Evolutionary conservation across 2,113 vertebrate genomes (phyloP), one percentile per base, ranked within the genome.

Genomic region (Crotophaga sulcirostris): DNA sequence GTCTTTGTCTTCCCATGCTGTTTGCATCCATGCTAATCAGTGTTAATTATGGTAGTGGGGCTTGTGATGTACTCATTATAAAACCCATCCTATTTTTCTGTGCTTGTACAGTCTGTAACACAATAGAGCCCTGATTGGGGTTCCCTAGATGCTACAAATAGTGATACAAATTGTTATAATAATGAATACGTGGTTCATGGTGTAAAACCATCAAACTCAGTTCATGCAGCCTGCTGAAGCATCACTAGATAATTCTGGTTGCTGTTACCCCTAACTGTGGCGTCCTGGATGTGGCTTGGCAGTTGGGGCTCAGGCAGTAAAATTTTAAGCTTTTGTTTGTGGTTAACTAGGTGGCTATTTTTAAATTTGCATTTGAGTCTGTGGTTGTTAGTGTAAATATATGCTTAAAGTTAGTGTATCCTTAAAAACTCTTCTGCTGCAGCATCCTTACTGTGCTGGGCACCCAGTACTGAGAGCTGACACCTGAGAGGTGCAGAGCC

Each of bases 41-140:
- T 93, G 94, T 94, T 97, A 97, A 97, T 96, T 96, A 92, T 49
- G 85, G 92, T 52, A 90, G 92, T 81, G 90, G 96, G 94, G 82
- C 92, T 91, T 96, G 90, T 86, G 87, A 96, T 96, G 82, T 60
- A 86, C 87, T 94, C 90, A 88, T 94, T 95, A 91, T 63, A 95
- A 94, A 51, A 90, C 64, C 92, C 88, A 95, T 95, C 93, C 72
- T 94, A 60, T 96, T 95, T 96, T 87, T 66, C 79, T 84, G 63
- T 60, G 90, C 79, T 93, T 74, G 59, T 88, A 81, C 72, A 94
- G 70, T 69, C 62, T 95, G 73, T 87, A 69, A 82, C 80, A 96
- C 96, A 97, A 95, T 87, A 68, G 82, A 93, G 82, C 40, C 47
- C 87, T 95, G 85, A 95, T 60, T 97, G 75, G 95, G 85, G 90